Base-by-base conservation (phyloP, 2,888 invertebrate species). In the Lobophora halterata region DNA sequence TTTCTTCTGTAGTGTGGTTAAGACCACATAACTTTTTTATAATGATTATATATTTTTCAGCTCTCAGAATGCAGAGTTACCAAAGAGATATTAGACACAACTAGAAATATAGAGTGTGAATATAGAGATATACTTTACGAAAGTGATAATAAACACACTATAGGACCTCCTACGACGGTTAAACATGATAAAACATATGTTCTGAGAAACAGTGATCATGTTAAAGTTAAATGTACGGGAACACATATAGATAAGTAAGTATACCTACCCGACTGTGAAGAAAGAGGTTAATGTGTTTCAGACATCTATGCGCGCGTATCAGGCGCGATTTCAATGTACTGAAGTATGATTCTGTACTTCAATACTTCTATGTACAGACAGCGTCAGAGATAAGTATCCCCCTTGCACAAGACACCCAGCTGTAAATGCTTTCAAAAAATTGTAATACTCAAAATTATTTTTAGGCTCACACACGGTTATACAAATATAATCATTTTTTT, bases 61-160 rank as follows among this genome's bases (percentile, higher is more conserved):
- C 81, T 85, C 14, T 88, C 89, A 35, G 78, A 74, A 56, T 88
- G 88, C 46, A 66, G 55, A 31, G 76, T 87, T 1, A 61, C 66
- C 0, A 50, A 68, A 1, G 61, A 71, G 9, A 68, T 85, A 16
- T 41, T 79, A 2, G 31, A 52, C 0, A 67, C 52, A 0, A 72
- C 68, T 0, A 50, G 63, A 1, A 66, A 83, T 6, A 75, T 90
- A 4, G 55, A 58, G 1, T 91, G 91, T 41, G 62, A 65, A 1
- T 94, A 93, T 69, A 89, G 88, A 52, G 95, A 95, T 70, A 89
- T 95, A 10, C 65, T 94, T 23, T 89, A 95, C 46, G 82, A 90
- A 8, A 90, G 89, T 36, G 95, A 95, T 61, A 89, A 80, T 34
- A 83, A 85, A 29, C 87, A 89, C 7, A 79, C 79, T 5, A 74